Evolutionary conservation across 2,888 invertebrate genomes (phyloP).

Genomic region (Herminia tarsipennalis): DNA sequence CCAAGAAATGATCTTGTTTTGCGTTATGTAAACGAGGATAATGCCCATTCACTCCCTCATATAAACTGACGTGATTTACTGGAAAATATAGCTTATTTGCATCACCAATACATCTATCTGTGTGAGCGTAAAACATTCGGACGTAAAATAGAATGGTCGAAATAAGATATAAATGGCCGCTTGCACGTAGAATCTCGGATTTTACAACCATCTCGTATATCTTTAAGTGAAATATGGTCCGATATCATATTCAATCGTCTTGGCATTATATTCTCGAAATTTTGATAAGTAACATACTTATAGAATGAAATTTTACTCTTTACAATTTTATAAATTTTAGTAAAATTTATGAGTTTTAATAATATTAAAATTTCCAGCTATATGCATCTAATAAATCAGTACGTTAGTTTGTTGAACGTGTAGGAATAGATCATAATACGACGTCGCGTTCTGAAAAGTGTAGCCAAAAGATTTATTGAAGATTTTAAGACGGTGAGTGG

Average conservation of each 20-base stretch:
- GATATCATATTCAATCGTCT: conserved; percentile 64
- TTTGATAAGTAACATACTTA: conserved; percentile 44
- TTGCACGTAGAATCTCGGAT: conserved; percentile 67
- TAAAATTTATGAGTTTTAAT: conserved; percentile 49
- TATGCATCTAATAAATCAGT: conserved; percentile 50
- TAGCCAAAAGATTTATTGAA: conserved; percentile 31
- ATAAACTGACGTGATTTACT: conserved; percentile 70
- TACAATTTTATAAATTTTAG: conserved; percentile 41
- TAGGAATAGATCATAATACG: conserved; percentile 27
- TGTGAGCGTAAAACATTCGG: conserved; percentile 64
- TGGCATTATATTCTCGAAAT: conserved; percentile 52
- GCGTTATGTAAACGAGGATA: conserved; percentile 62
- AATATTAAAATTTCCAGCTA: conserved; percentile 47
- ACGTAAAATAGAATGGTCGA: conserved; percentile 72
- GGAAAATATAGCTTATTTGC: conserved; percentile 75
- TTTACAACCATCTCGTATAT: conserved; percentile 70
- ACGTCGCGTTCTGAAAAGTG: conserved; percentile 22
- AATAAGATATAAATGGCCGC: conserved; percentile 72
- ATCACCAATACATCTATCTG: conserved; percentile 68
- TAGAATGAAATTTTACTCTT: conserved; percentile 38
- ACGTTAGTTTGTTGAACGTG: conserved; percentile 14
- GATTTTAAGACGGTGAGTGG: conserved; percentile 20
- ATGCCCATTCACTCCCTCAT: conserved; percentile 59
- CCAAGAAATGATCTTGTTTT: conserved; percentile 64
- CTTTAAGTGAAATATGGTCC: conserved; percentile 66